These are phyloP conservation scores for Drosophila melanosoma DNA, from an alignment of 2,888 invertebrate genomes.

Conservation along the genomic window DNA sequence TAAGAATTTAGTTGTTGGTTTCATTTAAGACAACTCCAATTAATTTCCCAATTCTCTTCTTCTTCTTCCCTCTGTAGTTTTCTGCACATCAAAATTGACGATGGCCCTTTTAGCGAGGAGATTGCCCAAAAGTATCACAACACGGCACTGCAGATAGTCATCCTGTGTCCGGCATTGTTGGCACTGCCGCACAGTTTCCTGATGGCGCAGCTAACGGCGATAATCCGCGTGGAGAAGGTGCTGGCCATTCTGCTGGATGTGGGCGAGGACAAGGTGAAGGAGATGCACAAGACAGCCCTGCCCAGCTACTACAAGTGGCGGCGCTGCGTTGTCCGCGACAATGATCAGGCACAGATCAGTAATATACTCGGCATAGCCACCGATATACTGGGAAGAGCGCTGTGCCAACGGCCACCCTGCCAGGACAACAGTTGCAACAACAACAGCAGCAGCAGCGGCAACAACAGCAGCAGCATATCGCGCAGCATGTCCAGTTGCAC, in stretches of 20 bases:
- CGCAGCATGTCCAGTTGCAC: slow-evolving; percentile 83
- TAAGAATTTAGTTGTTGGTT: neutral
- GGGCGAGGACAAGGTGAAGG: slow-evolving; percentile 89
- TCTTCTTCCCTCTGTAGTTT: slow-evolving; percentile 86
- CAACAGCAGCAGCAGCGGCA: slow-evolving; percentile 75
- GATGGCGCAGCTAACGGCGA: slow-evolving; percentile 82
- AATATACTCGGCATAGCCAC: slow-evolving; percentile 93
- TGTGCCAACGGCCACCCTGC: slow-evolving; percentile 87
- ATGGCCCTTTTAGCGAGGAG: slow-evolving; percentile 86
- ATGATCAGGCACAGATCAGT: slow-evolving; percentile 93
- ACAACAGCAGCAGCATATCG: slow-evolving; percentile 85
- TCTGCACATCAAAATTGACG: slow-evolving; percentile 90
- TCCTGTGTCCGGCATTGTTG: slow-evolving; percentile 91
- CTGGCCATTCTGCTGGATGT: slow-evolving; percentile 93
- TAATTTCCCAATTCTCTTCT: neutral
- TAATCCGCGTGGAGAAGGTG: slow-evolving; percentile 88
- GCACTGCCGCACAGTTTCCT: slow-evolving; percentile 85
- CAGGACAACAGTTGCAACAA: slow-evolving; percentile 86
- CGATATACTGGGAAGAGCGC: slow-evolving; percentile 89
- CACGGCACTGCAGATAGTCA: slow-evolving; percentile 92
- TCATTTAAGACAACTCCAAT: neutral
- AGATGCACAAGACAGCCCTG: slow-evolving; percentile 89
- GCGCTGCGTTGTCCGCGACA: slow-evolving; percentile 91
- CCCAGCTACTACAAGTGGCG: slow-evolving; percentile 92
- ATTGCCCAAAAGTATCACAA: slow-evolving; percentile 86